phyloP scores from a whole-genome alignment of 2,113 vertebrate species.

The Xenus cinereus region DNA sequence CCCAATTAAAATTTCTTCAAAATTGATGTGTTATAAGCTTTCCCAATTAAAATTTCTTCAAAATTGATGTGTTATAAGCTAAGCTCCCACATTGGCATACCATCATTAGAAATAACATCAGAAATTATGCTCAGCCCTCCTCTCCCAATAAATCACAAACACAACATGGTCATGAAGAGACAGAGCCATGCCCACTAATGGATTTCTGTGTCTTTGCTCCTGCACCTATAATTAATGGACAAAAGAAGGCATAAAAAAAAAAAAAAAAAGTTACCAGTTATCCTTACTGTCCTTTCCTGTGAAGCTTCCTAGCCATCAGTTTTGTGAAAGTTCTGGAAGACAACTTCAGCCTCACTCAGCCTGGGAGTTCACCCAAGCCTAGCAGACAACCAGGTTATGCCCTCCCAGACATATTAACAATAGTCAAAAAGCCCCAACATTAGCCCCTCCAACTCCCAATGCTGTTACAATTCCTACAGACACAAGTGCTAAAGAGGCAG shows the following conservation, averaged over 20 bases:
- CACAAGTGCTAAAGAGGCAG: not conserved
- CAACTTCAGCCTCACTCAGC: not conserved
- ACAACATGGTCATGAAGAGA: not conserved
- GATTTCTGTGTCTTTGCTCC: not conserved
- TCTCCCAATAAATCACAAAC: not conserved
- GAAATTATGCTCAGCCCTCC: not conserved
- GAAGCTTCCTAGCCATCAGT: not conserved
- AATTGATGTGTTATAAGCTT: not conserved
- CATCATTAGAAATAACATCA: not conserved
- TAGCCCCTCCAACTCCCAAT: not conserved
- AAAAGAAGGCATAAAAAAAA: not conserved
- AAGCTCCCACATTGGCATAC: not conserved
- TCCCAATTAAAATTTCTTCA: not conserved
- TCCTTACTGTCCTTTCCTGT: not conserved
- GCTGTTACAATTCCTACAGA: not conserved
- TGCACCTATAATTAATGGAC: not conserved
- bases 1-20: not conserved
- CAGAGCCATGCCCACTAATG: not conserved
- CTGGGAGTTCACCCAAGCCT: not conserved
- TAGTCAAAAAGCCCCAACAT: not conserved
- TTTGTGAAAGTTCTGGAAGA: not conserved
- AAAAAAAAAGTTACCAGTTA: not conserved
- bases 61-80: not conserved
- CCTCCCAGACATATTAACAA: not conserved
- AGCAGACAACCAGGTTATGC: not conserved